Evolutionary conservation across 2,797 vertebrate species (phyloP).

Genomic region (Aselliscus stoliczkanus): DNA sequence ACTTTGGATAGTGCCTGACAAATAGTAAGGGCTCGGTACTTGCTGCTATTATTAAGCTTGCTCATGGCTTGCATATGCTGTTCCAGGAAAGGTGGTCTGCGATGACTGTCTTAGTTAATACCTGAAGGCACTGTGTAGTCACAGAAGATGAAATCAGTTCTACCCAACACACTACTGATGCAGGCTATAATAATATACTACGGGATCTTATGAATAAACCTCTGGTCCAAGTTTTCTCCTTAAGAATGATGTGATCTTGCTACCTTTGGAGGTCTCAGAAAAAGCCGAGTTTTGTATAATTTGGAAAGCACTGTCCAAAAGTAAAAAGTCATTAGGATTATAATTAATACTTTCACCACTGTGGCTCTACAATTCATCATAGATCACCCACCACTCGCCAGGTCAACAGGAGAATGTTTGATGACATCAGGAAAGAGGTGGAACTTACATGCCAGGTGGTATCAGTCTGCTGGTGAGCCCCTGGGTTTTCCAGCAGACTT

Average conservation of each 20-base stretch:
- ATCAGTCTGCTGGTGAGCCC: not conserved
- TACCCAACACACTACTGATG: not conserved
- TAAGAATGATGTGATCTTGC: not conserved
- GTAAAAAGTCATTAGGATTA: not conserved
- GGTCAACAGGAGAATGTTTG: not conserved
- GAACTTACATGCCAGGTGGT: not conserved
- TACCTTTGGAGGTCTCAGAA: not conserved
- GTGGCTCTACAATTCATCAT: not conserved
- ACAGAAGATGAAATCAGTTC: constrained; percentile 5
- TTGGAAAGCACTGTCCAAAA: not conserved
- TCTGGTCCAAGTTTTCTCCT: not conserved
- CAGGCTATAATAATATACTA: not conserved
- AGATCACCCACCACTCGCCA: not conserved
- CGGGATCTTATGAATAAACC: not conserved
- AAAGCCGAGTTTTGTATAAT: not conserved
- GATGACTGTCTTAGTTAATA: constrained; percentile 30
- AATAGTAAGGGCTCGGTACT: constrained; percentile 5
- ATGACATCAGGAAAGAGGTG: not conserved
- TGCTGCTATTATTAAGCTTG: constrained; percentile 40
- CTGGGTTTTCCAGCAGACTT: not conserved
- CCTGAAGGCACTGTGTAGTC: not conserved
- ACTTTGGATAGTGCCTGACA: not conserved
- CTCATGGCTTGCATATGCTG: not conserved
- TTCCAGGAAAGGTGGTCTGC: constrained; percentile 38
- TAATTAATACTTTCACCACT: not conserved